Evolutionary conservation across 2,797 vertebrate species (phyloP).

Genomic region (Eulemur coronatus): DNA sequence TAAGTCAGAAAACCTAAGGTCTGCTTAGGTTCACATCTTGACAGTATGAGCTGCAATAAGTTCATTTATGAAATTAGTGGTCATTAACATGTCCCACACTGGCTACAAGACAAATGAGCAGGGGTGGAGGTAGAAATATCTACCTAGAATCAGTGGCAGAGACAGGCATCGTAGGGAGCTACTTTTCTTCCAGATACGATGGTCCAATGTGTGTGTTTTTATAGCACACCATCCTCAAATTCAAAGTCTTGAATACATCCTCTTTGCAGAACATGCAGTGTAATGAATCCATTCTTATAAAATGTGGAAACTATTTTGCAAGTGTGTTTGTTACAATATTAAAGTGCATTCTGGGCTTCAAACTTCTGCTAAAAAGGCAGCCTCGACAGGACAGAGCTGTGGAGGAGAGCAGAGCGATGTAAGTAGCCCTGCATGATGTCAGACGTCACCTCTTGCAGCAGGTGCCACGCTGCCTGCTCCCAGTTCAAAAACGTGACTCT

Average conservation of each 20-base stretch:
- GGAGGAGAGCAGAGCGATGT: neutral
- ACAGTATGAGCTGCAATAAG: conserved; percentile 1
- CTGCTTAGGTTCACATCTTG: conserved; percentile 55
- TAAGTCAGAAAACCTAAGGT: conserved; percentile 14
- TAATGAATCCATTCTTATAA: neutral
- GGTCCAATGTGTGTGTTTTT: neutral
- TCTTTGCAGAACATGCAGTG: neutral
- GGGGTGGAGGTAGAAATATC: neutral
- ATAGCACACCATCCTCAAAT: neutral
- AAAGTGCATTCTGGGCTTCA: neutral
- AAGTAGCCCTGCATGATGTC: neutral
- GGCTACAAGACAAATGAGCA: conserved; percentile 19
- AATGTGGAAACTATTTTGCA: neutral
- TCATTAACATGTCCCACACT: neutral
- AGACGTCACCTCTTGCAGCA: neutral
- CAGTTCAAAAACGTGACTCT: neutral
- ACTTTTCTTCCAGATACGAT: neutral
- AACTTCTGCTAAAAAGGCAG: neutral
- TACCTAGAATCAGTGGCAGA: neutral
- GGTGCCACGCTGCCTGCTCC: neutral
- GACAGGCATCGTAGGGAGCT: neutral
- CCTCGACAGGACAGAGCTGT: too few relatives aligned
- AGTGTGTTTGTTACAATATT: neutral
- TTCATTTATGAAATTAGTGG: conserved; percentile 53
- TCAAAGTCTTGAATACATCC: neutral